A percentile compares a stretch with the other conserved stretches of the same genome.
phyloP scores from a whole-genome alignment of 2,797 vertebrate species.

The Rhinatrema bivittatum region DNA sequence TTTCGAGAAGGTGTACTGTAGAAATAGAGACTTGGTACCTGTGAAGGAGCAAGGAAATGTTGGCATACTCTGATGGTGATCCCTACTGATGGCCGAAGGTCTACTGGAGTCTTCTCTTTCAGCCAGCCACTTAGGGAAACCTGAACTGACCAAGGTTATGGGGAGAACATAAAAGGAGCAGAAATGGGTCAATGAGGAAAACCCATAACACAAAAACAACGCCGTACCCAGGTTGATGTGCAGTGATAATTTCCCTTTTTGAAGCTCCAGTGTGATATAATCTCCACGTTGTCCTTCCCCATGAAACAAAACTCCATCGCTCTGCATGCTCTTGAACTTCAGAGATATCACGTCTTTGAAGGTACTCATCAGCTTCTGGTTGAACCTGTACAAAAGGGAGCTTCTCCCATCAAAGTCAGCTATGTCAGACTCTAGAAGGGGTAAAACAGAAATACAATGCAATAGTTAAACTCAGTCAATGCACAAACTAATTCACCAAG shows the following conservation, averaged over 20 bases:
- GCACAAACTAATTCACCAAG: no score
- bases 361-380: slow-evolving; percentile 94
- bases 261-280: slow-evolving; percentile 87
- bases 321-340: slow-evolving; percentile 87
- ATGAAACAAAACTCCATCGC: slow-evolving; percentile 87
- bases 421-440: slow-evolving; percentile 72
- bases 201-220: not conserved
- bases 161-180: no score
- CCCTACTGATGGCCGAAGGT: no score
- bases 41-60: no score
- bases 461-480: no score
- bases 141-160: no score
- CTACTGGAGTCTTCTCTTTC: no score
- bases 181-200: no score
- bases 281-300: slow-evolving; percentile 92
- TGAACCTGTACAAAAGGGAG: slow-evolving; percentile 91
- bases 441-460: not conserved
- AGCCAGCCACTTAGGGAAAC: no score
- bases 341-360: slow-evolving; percentile 94
- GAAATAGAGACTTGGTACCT: no score
- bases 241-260: slow-evolving; percentile 76
- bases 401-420: slow-evolving; percentile 92
- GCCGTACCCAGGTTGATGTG: slow-evolving; percentile 82
- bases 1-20: no score
- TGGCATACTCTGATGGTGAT: no score